A percentile compares a stretch with the other conserved stretches of the same genome.
phyloP scores from a whole-genome alignment of 2,888 invertebrate genomes.

The Oscheius sp. region DNA sequence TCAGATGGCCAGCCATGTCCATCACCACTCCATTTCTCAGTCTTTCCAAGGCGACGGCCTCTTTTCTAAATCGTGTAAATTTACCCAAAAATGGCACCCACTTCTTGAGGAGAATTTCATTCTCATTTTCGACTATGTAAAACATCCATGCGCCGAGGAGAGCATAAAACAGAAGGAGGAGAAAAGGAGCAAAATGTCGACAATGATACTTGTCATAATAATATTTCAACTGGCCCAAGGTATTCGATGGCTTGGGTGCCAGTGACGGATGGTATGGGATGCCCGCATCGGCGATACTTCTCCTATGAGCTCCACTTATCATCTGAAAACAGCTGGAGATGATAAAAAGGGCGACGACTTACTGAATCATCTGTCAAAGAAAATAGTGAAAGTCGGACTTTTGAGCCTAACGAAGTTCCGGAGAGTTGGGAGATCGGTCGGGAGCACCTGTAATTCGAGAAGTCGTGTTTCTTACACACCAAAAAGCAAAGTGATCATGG shows the following conservation, averaged over 20 bases:
- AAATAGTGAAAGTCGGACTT: constrained; percentile 52
- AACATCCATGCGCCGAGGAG: constrained; percentile 70
- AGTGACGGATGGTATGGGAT: neutral
- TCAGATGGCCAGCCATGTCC: constrained; percentile 14
- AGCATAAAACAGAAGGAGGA: constrained; percentile 69
- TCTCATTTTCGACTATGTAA: constrained; percentile 67
- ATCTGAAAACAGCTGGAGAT: neutral
- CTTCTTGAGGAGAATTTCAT: constrained; percentile 63
- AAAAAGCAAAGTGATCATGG: too few relatives aligned
- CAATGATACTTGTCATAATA: constrained; percentile 67
- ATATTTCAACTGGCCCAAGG: constrained; percentile 54
- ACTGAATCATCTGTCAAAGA: constrained; percentile 40
- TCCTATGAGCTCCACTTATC: constrained; percentile 10
- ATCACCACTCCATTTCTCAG: constrained; percentile 53
- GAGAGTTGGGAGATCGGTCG: constrained; percentile 53
- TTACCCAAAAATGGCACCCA: constrained; percentile 36
- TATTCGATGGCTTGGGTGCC: constrained; percentile 5
- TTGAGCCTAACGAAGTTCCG: constrained; percentile 54
- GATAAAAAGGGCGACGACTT: neutral
- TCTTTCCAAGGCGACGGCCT: constrained; percentile 51
- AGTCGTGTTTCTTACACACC: too few relatives aligned
- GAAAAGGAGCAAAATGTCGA: constrained; percentile 65
- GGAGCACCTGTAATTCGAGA: constrained; percentile 45
- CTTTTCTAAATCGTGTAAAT: constrained; percentile 48
- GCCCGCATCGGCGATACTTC: constrained; percentile 1